Percentiles rank a stretch among this genome's conserved stretches.
phyloP scores from a whole-genome alignment of 2,113 vertebrate species.

The Acinonyx jubatus region DNA sequence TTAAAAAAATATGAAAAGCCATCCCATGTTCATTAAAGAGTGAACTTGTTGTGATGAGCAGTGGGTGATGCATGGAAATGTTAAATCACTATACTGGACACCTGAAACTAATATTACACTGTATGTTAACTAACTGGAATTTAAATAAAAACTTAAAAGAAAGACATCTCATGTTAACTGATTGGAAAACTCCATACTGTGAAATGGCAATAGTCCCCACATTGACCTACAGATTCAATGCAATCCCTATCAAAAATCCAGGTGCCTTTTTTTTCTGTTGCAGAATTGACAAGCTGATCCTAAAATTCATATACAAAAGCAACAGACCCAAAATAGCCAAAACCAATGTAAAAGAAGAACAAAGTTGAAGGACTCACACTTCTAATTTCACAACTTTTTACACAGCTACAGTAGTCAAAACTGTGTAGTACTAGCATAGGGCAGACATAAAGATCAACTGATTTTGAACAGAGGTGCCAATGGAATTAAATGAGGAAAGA shows the following conservation, averaged over 20 bases:
- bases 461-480: background rate
- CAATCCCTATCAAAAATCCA: background rate
- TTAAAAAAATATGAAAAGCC: background rate
- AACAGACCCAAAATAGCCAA: background rate
- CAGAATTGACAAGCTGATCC: background rate
- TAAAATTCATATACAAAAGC: background rate
- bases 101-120: background rate
- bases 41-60: background rate
- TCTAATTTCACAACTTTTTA: constrained; percentile 4
- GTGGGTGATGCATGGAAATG: background rate
- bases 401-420: background rate
- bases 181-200: background rate
- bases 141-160: background rate
- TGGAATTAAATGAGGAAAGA: background rate
- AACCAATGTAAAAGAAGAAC: background rate
- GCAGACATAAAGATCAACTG: background rate
- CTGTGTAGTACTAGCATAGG: background rate
- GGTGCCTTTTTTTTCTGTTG: background rate
- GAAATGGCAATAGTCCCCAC: background rate
- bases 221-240: background rate
- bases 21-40: background rate
- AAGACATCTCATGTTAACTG: background rate
- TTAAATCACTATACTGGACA: background rate
- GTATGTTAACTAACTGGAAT: background rate
- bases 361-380: background rate